Base-by-base conservation (phyloP, 2,113 vertebrate species). In the Thunnus maccoyii region DNA sequence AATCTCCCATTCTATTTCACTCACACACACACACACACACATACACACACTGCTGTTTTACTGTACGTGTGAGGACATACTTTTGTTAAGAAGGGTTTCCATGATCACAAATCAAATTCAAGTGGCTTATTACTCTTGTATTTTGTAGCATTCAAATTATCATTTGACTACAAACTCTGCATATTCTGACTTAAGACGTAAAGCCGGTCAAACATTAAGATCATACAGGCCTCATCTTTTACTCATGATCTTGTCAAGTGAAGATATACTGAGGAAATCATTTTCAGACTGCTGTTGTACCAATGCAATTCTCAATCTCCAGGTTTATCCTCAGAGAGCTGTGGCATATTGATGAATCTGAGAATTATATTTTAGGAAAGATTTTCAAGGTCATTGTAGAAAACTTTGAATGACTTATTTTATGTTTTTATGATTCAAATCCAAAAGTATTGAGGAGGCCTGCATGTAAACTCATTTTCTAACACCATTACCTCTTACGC, bases 261-360 rank as follows among this genome's bases (percentile, higher is more conserved):
- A 73, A 80, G 50, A 74, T 67, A 84, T 76, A 72, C 65, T 46
- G 27, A 58, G 67, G 72, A 82, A 81, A 77, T 78, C 14, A 70
- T 69, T 77, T 76, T 25, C 41, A 79, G 64, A 60, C 75, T 30
- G 48, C 61, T 62, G 69, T 60, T 56, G 52, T 67, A 74, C 82
- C 54, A 62, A 50, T 71, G 79, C 69, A 84, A 82, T 83, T 80
- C 63, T 85, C 76, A 54, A 25, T 46, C 2, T 5, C 7, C 7
- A 22, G 57, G 67, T 86, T 86, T 75, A 77, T 74, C 82, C 64
- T 60, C 13, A 18, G 20, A 18, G 17, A 74, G 65, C 51, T 14
- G 9, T 30, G 47, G 73, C 76, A 78, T 87, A 81, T 68, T 75
- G 86, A 87, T 80, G 32, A 75, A 80, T 70, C 51, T 30, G 30